These are phyloP conservation scores for Dasypus novemcinctus DNA, from an alignment of 2,113 vertebrate species.

Conservation along the genomic window DNA sequence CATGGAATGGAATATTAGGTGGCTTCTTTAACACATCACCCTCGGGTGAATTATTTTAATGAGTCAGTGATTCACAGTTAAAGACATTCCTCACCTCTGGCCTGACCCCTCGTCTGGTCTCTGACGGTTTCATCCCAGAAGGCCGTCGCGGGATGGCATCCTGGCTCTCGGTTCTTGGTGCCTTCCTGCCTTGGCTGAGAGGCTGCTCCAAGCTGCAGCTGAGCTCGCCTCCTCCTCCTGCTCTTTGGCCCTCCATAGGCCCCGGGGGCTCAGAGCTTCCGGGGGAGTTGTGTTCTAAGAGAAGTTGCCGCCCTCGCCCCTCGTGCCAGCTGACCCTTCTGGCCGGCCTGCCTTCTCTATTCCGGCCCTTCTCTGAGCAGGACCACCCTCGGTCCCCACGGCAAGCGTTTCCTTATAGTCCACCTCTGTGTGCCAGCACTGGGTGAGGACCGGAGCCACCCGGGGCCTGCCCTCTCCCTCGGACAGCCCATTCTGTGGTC, in stretches of 20 bases:
- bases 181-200: background rate
- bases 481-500: background rate
- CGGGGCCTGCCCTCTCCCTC: accelerated
- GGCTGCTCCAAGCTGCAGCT: accelerated
- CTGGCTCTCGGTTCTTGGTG: background rate
- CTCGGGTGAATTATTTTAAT: background rate
- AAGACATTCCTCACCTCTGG: background rate
- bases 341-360: background rate
- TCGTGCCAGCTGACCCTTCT: accelerated
- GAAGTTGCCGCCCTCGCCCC: background rate
- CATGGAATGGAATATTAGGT: background rate
- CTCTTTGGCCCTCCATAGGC: background rate
- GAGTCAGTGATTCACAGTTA: background rate
- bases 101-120: background rate
- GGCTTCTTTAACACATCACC: background rate
- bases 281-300: background rate
- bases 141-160: accelerated
- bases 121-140: background rate
- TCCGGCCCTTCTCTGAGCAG: background rate
- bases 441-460: background rate
- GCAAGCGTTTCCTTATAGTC: background rate
- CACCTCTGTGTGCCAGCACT: accelerated
- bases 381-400: accelerated
- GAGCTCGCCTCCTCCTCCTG: background rate
- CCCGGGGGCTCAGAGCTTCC: background rate